Percentiles rank a stretch among this genome's conserved stretches.
Evolutionary conservation across 2,113 vertebrate species (phyloP).

Genomic region (Chelonoidis abingdonii): DNA sequence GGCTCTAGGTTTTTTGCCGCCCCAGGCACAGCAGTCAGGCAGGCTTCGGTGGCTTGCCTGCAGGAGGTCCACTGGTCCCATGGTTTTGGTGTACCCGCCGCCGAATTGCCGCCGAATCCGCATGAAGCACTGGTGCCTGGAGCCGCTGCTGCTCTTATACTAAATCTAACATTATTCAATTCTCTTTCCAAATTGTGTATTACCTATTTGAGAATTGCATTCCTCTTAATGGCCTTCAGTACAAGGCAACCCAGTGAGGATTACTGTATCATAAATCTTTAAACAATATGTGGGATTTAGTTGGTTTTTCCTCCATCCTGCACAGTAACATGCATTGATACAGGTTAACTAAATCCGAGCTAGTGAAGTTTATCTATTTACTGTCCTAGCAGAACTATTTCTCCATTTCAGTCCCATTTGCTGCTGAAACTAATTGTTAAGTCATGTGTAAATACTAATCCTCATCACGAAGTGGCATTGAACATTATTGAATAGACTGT

Average conservation of each 20-base stretch:
- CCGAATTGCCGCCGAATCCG: too few species aligned
- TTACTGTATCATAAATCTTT: conserved; percentile 14
- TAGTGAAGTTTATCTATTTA: conserved; percentile 30
- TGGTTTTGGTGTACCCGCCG: too few species aligned
- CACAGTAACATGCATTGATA: background rate
- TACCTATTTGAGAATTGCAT: background rate
- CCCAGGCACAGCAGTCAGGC: too few species aligned
- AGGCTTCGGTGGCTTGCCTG: too few species aligned
- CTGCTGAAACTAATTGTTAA: conserved; percentile 55
- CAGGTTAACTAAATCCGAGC: conserved; percentile 10
- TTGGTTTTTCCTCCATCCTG: background rate
- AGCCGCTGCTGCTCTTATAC: too few species aligned
- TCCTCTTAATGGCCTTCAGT: background rate
- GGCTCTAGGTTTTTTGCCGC: too few species aligned
- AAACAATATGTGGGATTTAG: background rate
- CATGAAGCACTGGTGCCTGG: too few species aligned
- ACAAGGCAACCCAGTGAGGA: background rate
- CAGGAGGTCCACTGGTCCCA: too few species aligned
- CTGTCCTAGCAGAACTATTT: background rate
- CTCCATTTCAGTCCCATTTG: conserved; percentile 34
- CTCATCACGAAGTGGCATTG: conserved; percentile 30
- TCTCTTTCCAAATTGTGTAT: conserved; percentile 4
- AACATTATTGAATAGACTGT: conserved; percentile 42
- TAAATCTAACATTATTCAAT: background rate
- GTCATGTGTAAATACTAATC: conserved; percentile 63